Conservation (phyloP, 2,888 invertebrate genomes). For the Adineta ricciae region DNA sequence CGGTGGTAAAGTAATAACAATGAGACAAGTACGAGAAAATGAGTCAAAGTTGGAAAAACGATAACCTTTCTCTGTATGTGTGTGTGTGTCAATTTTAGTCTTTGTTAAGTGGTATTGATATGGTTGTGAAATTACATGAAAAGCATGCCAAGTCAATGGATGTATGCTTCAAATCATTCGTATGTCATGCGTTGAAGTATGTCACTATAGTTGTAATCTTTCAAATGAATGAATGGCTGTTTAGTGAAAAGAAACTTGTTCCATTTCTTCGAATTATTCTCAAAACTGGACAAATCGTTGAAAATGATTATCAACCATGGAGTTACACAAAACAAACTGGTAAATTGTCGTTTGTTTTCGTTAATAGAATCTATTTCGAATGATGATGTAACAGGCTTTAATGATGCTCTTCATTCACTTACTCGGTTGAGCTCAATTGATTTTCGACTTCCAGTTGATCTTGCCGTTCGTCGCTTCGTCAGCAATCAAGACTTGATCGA, state of each 20-base stretch:
- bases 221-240: no score
- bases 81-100: slow-evolving; percentile 56
- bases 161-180: slow-evolving; percentile 93
- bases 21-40: slow-evolving; percentile 59
- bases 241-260: slow-evolving; percentile 75
- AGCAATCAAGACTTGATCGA: neutral
- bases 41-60: no score
- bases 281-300: slow-evolving; percentile 59
- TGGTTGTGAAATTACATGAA: slow-evolving; percentile 77
- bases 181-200: slow-evolving; percentile 88
- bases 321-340: slow-evolving; percentile 88
- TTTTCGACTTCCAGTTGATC: slow-evolving; percentile 85
- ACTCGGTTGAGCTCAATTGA: slow-evolving; percentile 72
- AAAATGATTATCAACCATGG: slow-evolving; percentile 58
- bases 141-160: slow-evolving; percentile 86
- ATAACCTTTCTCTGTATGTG: neutral
- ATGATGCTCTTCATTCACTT: slow-evolving; percentile 79
- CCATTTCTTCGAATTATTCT: slow-evolving; percentile 86
- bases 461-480: slow-evolving; percentile 69
- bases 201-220: slow-evolving; percentile 44
- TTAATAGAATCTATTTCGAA: neutral
- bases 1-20: slow-evolving; percentile 71
- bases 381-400: slow-evolving; percentile 63
- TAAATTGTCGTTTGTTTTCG: slow-evolving; percentile 52
- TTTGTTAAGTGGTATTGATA: slow-evolving; percentile 78